phyloP scores from a whole-genome alignment of 2,797 vertebrate genomes.

The Ptychadena robeensis region DNA sequence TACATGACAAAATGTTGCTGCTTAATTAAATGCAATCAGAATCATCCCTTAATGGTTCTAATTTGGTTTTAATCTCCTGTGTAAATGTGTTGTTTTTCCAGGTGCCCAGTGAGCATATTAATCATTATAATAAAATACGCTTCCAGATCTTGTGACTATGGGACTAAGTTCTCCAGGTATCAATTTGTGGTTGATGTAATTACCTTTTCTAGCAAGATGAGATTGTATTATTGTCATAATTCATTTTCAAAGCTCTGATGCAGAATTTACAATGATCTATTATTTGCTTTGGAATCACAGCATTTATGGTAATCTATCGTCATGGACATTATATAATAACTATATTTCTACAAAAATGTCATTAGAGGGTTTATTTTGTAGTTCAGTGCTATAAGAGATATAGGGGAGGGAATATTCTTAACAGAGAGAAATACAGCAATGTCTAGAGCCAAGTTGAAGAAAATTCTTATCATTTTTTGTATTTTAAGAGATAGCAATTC shows the following conservation, averaged over 20 bases:
- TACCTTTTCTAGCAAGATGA: conserved; percentile 9
- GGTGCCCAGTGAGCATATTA: conserved; percentile 40
- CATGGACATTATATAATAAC: neutral
- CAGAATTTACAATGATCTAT: conserved; percentile 13
- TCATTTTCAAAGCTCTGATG: conserved; percentile 4
- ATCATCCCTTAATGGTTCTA: conserved; percentile 28
- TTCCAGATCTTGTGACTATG: conserved; percentile 14
- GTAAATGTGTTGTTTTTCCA: conserved; percentile 36
- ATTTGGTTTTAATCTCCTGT: conserved; percentile 39
- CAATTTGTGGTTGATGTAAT: conserved; percentile 40
- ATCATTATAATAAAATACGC: conserved; percentile 37
- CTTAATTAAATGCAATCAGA: conserved; percentile 44
- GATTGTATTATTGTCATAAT: conserved; percentile 28
- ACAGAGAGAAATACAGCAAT: too few relatives aligned
- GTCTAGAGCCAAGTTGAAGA: too few relatives aligned
- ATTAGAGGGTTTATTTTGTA: neutral
- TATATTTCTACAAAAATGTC: too few relatives aligned
- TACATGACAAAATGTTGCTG: conserved; percentile 17
- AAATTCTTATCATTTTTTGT: too few relatives aligned
- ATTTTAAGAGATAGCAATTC: too few relatives aligned
- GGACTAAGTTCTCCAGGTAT: conserved; percentile 15
- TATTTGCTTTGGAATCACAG: conserved; percentile 2
- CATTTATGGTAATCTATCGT: neutral
- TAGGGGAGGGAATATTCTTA: too few relatives aligned
- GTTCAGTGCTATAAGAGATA: neutral